phyloP scores from a whole-genome alignment of 2,113 vertebrate species.

The Toxostoma redivivum region DNA sequence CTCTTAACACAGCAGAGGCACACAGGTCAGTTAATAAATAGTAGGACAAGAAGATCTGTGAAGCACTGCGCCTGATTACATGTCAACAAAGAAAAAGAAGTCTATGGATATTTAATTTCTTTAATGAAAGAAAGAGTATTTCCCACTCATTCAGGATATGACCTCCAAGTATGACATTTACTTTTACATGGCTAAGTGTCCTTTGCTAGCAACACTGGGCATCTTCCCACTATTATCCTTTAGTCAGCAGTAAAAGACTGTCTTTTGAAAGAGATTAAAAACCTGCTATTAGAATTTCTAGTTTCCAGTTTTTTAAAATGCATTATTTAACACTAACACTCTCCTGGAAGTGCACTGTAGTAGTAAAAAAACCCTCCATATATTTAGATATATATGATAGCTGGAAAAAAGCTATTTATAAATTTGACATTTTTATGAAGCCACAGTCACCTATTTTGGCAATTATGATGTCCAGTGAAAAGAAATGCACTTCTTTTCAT shows the following conservation, averaged over 20 bases:
- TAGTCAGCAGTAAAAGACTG: constrained; percentile 9
- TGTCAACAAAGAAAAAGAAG: neutral
- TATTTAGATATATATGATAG: neutral
- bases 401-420: constrained; percentile 5
- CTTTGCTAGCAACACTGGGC: neutral
- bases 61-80: neutral
- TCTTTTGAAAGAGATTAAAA: constrained; percentile 37
- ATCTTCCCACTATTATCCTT: neutral
- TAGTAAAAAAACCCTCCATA: neutral
- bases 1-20: neutral
- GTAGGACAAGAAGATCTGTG: neutral
- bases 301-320: constrained; percentile 2
- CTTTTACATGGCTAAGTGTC: neutral
- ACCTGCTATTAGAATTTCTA: constrained; percentile 25
- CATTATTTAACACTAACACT: neutral
- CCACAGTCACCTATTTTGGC: constrained; percentile 17
- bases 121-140: neutral
- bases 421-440: constrained; percentile 33
- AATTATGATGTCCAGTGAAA: constrained; percentile 29
- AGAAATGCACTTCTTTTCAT: neutral
- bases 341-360: neutral
- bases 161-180: constrained; percentile 26
- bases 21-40: neutral
- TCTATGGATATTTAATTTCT: neutral
- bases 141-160: neutral